Base-by-base conservation (phyloP, 2,888 invertebrate species). In the Drosophila birchii region DNA sequence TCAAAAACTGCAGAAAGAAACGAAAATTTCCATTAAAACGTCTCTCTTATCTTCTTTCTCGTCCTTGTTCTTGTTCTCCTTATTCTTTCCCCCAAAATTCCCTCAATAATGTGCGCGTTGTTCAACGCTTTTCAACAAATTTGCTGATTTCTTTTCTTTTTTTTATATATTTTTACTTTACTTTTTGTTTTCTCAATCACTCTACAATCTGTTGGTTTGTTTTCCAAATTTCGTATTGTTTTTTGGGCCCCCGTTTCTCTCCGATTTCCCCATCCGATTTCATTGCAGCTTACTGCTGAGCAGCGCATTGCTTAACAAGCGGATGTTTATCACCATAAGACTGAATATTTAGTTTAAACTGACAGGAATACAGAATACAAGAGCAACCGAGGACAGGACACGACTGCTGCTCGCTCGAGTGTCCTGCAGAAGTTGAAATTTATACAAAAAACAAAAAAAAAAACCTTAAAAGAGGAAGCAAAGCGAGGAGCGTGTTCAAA, bases 291-390 rank as follows among this genome's bases (percentile, higher is more conserved):
- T 72, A 49, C 70, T 71, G 81, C 88, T 79, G 88, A 90, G 85
- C 91, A 90, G 88, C 91, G 82, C 82, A 89, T 91, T 89, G 91
- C 92, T 91, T 92, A 93, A 92, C 92, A 91, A 91, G 87, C 90
- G 91, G 92, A 91, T 86, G 85, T 90, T 91, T 91, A 86, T 90
- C 91, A 91, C 88, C 83, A 91, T 86, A 92, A 92, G 92, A 92
- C 92, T 92, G 92, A 92, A 91, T 90, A 91, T 87, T 90, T 92
- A 91, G 91, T 92, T 90, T 92, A 90, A 89, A 67, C 67, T 75
- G 77, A 72, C 75, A 78, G 76, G 75, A 68, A 78, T 26, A 63
- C 64, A 79, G 51, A 67, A 59, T 41, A 43, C 63, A 56, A 43
- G 54, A 39, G 49, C 70, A 54, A 47, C 43, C 3, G 26, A 43